Evolutionary conservation across 1,140 invertebrate genomes (phyloP), one percentile per base, ranked within the genome.

Genomic region (Glomeris maerens): DNA sequence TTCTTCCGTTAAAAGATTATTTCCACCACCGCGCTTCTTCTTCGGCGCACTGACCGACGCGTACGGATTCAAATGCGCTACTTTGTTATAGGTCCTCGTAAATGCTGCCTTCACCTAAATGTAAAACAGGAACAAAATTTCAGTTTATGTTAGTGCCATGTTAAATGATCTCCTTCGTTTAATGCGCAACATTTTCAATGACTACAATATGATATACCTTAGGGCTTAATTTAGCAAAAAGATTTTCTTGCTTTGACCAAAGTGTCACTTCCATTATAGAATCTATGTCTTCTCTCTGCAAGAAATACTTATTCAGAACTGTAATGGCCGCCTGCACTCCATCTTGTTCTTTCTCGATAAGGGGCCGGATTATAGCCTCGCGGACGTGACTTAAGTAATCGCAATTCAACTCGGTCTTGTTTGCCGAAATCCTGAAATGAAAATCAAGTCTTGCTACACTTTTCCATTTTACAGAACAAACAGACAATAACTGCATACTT

Each of bases 11-110:
- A 52, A 59, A 2, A 54, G 62, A 0, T 59, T 65, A 1, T 63
- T 64, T 54, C 72, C 70, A 36, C 58, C 62, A 27, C 57, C 29
- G 10, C 55, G 61, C 56, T 76, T 80, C 57, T 75, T 78, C 57
- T 72, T 78, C 52, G 72, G 65, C 27, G 65, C 68, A 3, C 68
- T 66, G 29, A 72, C 74, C 17, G 76, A 73, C 3, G 76, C 70
- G 62, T 89, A 90, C 1, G 84, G 81, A 47, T 80, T 74, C 41
- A 80, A 66, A 25, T 74, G 67, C 0, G 75, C 71, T 53, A 79
- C 79, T 64, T 95, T 96, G 63, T 96, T 97, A 63, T 92, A 93
- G 0, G 79, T 71, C 39, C 87, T 76, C 0, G 94, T 98, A 63
- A 98, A 83, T 0, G 92, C 87, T 17, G 88, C 77, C 73, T 97